Evolutionary conservation across 2,888 invertebrate species (phyloP), one percentile per base, ranked within the genome.

Genomic region (Neoscelio sp.): DNA sequence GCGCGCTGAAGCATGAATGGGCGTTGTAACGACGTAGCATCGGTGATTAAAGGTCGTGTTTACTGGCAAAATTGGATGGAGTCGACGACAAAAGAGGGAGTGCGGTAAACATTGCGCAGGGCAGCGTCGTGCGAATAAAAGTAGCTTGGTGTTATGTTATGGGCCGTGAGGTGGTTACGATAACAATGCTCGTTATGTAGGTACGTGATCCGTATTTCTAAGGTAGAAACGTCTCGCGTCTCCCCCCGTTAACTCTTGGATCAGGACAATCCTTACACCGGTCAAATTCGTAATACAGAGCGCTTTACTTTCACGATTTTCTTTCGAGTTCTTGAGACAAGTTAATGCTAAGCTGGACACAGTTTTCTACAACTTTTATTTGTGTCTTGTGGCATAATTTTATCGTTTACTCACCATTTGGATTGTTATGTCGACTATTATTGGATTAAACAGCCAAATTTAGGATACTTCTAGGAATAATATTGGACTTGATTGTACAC

Each of bases 131-230:
- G 6, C 26, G 67, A 80, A 80, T 77, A 80, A 82, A 80, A 80
- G 76, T 80, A 80, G 80, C 71, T 50, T 35, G 13, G 54, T 58
- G 64, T 74, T 82, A 78, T 54, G 68, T 74, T 82, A 79, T 78
- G 77, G 78, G 38, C 73, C 80, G 78, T 77, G 78, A 80, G 82
- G 75, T 78, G 80, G 81, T 79, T 79, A 79, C 75, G 78, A 58
- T 62, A 77, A 82, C 65, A 78, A 76, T 17, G 64, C 58, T 81
- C 80, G 81, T 82, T 81, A 81, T 62, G 65, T 23, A 46, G 42
- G 58, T 74, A 82, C 82, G 82, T 80, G 81, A 68, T 70, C 26
- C 46, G 78, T 74, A 68, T 74, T 80, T 76, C 50, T 74, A 40
- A 60, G 42, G 46, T 26, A 52, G 35, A 30, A 42, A 5, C 12